Base-by-base conservation (phyloP, 2,797 vertebrate species). In the Falco peregrinus region DNA sequence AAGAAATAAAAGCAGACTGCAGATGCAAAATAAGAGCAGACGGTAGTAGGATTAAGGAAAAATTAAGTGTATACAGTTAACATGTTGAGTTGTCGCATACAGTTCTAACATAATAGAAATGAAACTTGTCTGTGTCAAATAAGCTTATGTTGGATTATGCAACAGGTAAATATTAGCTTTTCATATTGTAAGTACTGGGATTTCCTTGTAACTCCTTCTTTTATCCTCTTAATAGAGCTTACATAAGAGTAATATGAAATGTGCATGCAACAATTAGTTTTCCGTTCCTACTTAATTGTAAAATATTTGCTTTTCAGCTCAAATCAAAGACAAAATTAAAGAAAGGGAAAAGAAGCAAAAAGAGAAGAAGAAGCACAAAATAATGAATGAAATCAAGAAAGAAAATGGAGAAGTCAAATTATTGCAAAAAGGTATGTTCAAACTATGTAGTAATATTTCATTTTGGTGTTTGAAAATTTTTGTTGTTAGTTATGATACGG, bases 351-450 rank as follows among this genome's bases (percentile, higher is more conserved):
- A 99, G 96, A 98, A 98, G 64, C 98, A 98, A 64, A 99, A 98
- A 94, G 99, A 99, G 83, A 99, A 98, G 98, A 99, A 98, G 97
- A 99, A 99, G 94, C 99, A 99, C 97, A 99, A 99, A 98, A 96
- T 98, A 95, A 98, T 99, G 97, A 99, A 98, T 91, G 99, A 99
- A 97, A 98, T 99, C 95, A 99, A 99, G 98, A 98, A 99, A 97
- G 99, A 99, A 97, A 99, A 99, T 45, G 99, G 99, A 92, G 99
- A 99, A 95, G 98, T 99, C 95, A 99, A 98, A 96, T 98, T 99
- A 96, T 98, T 98, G 41, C 98, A 99, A 96, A 99, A 99, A 99
- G 99, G 99, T 99, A 96, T 71, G 98, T 98, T 95, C 75, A 50
- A 75, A 74, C 37, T 71, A 1, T 57, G 4, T 73, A 50, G 54